A percentile compares a stretch with the other conserved stretches of the same genome.
Conservation (phyloP, 2,113 vertebrate species). For the Pterocles burchelli region DNA sequence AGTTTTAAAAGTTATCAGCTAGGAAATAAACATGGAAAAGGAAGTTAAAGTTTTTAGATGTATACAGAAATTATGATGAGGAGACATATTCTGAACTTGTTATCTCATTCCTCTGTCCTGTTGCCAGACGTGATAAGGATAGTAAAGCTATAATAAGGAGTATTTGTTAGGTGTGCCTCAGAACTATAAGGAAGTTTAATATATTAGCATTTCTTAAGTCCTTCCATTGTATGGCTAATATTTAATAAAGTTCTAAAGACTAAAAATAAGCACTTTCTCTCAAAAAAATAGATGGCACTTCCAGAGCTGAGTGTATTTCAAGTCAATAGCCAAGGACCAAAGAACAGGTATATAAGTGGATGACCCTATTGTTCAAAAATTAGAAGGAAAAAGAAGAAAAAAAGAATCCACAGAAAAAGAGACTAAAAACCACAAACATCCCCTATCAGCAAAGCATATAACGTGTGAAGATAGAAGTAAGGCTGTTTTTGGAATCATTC, state of each 20-base stretch:
- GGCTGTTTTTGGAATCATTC: slow-evolving; percentile 46
- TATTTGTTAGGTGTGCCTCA: background rate
- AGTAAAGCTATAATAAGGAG: background rate
- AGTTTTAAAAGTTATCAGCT: background rate
- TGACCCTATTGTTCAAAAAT: background rate
- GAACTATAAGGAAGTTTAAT: background rate
- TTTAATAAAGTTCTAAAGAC: background rate
- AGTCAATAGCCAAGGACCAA: background rate
- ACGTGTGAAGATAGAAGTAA: background rate
- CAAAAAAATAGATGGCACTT: background rate
- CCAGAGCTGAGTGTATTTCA: background rate
- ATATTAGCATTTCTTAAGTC: background rate
- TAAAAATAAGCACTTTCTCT: background rate
- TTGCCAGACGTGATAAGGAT: background rate
- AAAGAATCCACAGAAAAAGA: background rate
- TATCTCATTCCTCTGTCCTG: background rate
- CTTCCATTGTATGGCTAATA: background rate
- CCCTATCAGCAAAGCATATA: background rate
- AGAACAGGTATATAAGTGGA: background rate
- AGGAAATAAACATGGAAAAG: background rate
- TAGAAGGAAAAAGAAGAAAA: background rate
- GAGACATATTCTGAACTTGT: background rate
- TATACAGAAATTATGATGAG: background rate
- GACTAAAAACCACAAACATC: background rate
- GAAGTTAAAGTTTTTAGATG: background rate